These are phyloP conservation scores for Takifugu ocellatus DNA, from an alignment of 2,797 vertebrate species.

Conservation along the genomic window DNA sequence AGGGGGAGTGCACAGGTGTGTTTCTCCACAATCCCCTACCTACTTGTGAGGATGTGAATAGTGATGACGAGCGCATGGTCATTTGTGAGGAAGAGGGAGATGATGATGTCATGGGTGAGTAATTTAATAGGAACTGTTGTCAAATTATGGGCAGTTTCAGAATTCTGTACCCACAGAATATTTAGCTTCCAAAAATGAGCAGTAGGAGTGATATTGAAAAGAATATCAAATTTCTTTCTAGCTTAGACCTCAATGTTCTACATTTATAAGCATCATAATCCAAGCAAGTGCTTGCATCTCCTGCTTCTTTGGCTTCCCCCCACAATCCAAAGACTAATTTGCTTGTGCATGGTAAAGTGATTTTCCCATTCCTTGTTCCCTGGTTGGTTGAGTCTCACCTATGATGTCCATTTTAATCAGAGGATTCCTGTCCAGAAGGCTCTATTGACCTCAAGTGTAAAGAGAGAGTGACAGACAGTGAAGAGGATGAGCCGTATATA, in stretches of 20 bases:
- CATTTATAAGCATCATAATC: too few species aligned
- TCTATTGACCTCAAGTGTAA: conserved; percentile 93
- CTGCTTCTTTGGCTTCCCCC: too few species aligned
- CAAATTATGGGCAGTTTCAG: neutral
- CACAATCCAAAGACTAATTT: neutral
- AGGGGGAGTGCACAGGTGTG: conserved; percentile 57
- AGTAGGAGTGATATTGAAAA: neutral
- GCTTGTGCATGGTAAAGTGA: too few species aligned
- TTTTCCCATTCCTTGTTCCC: neutral
- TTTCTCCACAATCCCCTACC: conserved; percentile 41
- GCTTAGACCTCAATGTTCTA: conserved; percentile 1
- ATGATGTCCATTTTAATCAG: conserved; percentile 43
- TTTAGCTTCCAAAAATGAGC: conserved; percentile 28
- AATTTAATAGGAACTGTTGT: conserved; percentile 68
- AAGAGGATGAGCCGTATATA: conserved; percentile 83
- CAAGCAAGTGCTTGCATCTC: too few species aligned
- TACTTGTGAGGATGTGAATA: conserved; percentile 90
- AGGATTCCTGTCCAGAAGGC: conserved; percentile 82
- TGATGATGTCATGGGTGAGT: conserved; percentile 91
- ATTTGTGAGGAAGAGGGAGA: conserved; percentile 96
- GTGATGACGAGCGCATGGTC: conserved; percentile 94
- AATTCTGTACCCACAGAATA: conserved; percentile 3
- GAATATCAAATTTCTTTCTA: conserved; percentile 4
- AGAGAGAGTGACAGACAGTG: conserved; percentile 89
- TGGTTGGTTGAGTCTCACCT: neutral